Base-by-base conservation (phyloP, 2,888 invertebrate genomes). In the Phaedon cochleariae region DNA sequence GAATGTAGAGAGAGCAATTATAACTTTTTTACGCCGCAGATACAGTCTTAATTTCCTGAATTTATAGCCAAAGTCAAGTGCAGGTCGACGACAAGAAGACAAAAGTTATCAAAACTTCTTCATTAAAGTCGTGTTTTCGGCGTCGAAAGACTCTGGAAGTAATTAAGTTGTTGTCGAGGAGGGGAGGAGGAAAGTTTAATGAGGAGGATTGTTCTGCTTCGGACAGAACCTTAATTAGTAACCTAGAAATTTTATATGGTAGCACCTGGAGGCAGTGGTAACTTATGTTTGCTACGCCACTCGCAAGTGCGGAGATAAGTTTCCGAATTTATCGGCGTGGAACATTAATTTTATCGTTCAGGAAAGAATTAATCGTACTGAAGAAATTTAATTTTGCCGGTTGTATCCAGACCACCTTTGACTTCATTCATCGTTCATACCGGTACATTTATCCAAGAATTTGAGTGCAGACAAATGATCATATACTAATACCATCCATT, bases 171-270 rank as follows among this genome's bases (percentile, higher is more conserved):
- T 76, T 74, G 73, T 59, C 18, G n/a, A 17, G 20, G 52, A 20
- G 52, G 17, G 10, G 62, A 34, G 26, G 15, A n/a, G 46, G 54
- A 18, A 29, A 73, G 73, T 73, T 76, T 76, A 77, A 78, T 77
- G 77, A 76, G 73, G 77, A 71, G 76, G 72, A 77, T 77, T 78
- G 79, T 77, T 78, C 79, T 76, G 76, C 72, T 76, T 74, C 73
- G 72, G 79, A 77, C 77, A 76, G 76, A 73, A 74, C 68, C 74
- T 77, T 78, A 77, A 77, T 77, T 79, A 75, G 74, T 70, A 72
- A 65, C 71, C 70, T 64, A 71, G 68, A 71, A 76, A 76, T 75
- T 72, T 71, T 61, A 59, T 63, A 65, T 63, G 63, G 65, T 59
- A 62, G 26, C 64, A 55, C 52, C 52, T 54, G 22, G 62, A 61